These are phyloP conservation scores for Mongoloraphidia duomilia DNA, from an alignment of 2,888 invertebrate genomes.

Conservation along the genomic window DNA sequence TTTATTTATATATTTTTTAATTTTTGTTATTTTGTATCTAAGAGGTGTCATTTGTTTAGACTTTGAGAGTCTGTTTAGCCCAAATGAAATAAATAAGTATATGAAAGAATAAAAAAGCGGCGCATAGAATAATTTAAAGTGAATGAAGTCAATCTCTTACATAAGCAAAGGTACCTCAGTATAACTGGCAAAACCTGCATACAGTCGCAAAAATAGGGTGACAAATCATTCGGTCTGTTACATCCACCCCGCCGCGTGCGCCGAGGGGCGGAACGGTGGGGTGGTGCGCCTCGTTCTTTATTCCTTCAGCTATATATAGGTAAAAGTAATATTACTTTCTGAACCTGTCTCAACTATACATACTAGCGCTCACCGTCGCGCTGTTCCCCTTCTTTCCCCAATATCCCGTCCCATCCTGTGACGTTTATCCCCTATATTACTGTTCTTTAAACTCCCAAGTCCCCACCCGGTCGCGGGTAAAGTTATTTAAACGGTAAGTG, in stretches of 20 bases:
- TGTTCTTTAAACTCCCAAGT: neutral
- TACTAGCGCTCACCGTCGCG: too few relatives aligned
- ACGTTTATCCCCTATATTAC: constrained; percentile 4
- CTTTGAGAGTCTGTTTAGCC: too few relatives aligned
- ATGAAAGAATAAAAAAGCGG: too few relatives aligned
- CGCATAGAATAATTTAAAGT: too few relatives aligned
- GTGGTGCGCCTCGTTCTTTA: too few relatives aligned
- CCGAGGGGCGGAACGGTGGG: too few relatives aligned
- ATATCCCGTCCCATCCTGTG: neutral
- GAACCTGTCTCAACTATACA: neutral
- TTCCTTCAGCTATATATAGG: neutral
- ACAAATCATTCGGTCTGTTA: constrained; percentile 28
- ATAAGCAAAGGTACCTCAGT: too few relatives aligned
- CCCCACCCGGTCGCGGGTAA: neutral
- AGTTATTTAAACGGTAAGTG: constrained; percentile 31
- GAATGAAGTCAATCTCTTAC: too few relatives aligned
- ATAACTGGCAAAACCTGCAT: constrained; percentile 19
- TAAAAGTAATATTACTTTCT: constrained; percentile 3
- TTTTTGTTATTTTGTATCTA: too few relatives aligned
- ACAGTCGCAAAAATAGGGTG: constrained; percentile 29
- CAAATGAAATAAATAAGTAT: too few relatives aligned
- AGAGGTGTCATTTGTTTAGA: too few relatives aligned
- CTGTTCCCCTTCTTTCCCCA: neutral
- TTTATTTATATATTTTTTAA: too few relatives aligned
- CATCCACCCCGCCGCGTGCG: neutral